Evolutionary conservation across 1,140 invertebrate species (phyloP).

Genomic region (Micrasema longulum): DNA sequence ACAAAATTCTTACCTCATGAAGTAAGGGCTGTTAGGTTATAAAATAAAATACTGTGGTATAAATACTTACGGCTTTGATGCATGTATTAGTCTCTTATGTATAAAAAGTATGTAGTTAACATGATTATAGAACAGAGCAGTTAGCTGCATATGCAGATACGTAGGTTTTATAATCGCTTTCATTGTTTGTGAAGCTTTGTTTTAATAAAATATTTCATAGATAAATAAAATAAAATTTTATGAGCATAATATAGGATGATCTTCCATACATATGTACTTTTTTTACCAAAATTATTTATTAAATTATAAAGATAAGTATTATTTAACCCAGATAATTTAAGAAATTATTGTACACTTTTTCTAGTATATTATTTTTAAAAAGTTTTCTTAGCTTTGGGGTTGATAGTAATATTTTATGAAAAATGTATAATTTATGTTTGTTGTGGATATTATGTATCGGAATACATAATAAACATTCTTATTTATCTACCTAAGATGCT

Average conservation of each 20-base stretch:
- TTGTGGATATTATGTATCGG: too few species aligned
- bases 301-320: neutral
- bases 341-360: too few species aligned
- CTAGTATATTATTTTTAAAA: too few species aligned
- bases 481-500: too few species aligned
- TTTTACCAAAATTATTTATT: constrained; percentile 22
- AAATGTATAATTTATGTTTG: too few species aligned
- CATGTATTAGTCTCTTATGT: constrained; percentile 24
- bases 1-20: constrained; percentile 35
- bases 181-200: constrained; percentile 37
- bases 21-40: constrained; percentile 28
- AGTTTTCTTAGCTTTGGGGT: too few species aligned
- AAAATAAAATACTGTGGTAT: constrained; percentile 34
- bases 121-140: constrained; percentile 37
- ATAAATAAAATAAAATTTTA: constrained; percentile 24
- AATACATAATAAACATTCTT: too few species aligned
- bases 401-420: too few species aligned
- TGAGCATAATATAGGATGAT: neutral
- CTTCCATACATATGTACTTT: constrained; percentile 21
- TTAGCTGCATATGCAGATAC: constrained; percentile 37
- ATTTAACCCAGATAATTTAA: too few species aligned
- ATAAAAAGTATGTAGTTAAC: constrained; percentile 15
- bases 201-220: constrained; percentile 16
- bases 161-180: constrained; percentile 47
- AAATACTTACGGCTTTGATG: constrained; percentile 22